Base-by-base conservation (phyloP, 2,113 vertebrate genomes). In the Notothenia coriiceps region DNA sequence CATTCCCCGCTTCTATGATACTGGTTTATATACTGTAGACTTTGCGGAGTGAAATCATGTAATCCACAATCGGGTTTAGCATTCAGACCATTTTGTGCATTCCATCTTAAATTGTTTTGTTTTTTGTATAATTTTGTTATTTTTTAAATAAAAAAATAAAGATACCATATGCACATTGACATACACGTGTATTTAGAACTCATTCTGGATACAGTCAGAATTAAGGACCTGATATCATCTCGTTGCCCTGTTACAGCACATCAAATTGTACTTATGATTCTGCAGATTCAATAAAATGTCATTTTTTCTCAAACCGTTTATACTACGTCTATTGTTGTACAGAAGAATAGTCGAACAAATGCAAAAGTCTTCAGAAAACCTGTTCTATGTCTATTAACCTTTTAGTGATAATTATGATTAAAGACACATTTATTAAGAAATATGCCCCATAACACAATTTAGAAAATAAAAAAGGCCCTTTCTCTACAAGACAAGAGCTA, bases 221-320 rank as follows among this genome's bases (percentile, higher is more conserved):
- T 84, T 86, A 88, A 90, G 89, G 92, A 92, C 91, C 88, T 91
- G 90, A 85, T 87, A 88, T 88, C 92, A 92, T 93, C 84, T 93
- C 85, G 87, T 92, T 90, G 77, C 89, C 90, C 88, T 92, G 86
- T 93, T 92, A 93, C 88, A 95, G 92, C 92, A 94, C 92, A 92
- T 94, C 90, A 91, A 94, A 92, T 83, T 94, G 92, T 94, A 94
- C 91, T 90, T 89, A 91, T 88, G 86, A 94, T 93, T 94, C 92
- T 92, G 88, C 93, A 93, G 90, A 94, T 88, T 92, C 90, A 95
- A 95, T 95, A 95, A 95, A 94, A 92, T 94, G 90, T 94, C 90
- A 80, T 94, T 94, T 93, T 93, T 94, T 91, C 89, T 93, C 91
- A 91, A 82, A 86, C 81, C 84, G 25, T 84, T 68, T 79, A 67